Conservation (phyloP, 2,113 vertebrate genomes). For the Verasper variegatus region DNA sequence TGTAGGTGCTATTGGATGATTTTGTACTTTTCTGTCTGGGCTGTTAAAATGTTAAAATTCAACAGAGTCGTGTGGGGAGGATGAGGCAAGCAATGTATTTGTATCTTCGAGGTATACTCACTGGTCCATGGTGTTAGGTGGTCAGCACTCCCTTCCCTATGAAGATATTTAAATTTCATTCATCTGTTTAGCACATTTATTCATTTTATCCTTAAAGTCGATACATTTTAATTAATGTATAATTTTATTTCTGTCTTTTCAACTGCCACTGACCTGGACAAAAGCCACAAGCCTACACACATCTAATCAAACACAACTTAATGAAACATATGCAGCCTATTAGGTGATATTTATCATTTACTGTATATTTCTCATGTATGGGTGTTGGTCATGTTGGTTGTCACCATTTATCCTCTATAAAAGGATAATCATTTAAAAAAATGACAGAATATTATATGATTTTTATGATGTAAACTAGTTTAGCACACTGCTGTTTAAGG, state of each 20-base stretch:
- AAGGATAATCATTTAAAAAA: no score
- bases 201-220: no score
- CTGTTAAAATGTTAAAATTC: not conserved
- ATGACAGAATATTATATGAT: not conserved
- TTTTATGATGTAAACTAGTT: not conserved
- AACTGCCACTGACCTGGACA: not conserved
- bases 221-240: not conserved
- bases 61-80: not conserved
- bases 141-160: constrained; percentile 38
- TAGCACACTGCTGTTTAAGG: not conserved
- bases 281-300: no score
- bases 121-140: constrained; percentile 75
- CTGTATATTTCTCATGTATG: no score
- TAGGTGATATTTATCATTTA: no score
- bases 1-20: no score
- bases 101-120: constrained; percentile 62
- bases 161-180: not conserved
- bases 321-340: no score
- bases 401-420: not conserved
- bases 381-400: no score
- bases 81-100: not conserved
- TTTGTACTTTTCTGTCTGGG: no score
- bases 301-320: not conserved
- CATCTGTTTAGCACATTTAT: no score
- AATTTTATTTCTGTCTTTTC: not conserved